A percentile compares a stretch with the other conserved stretches of the same genome.
phyloP scores from a whole-genome alignment of 2,797 vertebrate genomes.

The Sebastes iracundus region DNA sequence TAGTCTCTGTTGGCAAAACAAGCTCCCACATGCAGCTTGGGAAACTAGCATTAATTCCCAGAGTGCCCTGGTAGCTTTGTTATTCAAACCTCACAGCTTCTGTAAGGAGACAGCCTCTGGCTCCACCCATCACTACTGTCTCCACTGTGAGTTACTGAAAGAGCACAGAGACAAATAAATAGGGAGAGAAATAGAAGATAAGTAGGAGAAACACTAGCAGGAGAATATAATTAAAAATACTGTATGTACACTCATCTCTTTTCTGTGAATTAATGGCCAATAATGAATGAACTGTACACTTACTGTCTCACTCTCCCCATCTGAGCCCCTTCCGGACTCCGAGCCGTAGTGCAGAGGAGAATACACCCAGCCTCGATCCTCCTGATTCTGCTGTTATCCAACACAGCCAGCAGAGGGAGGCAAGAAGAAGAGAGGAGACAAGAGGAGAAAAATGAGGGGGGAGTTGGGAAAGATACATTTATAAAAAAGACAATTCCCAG shows the following conservation, averaged over 20 bases:
- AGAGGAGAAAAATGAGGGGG: background rate
- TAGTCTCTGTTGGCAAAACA: conserved; percentile 29
- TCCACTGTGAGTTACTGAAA: conserved; percentile 66
- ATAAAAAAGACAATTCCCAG: background rate
- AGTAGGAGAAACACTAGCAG: background rate
- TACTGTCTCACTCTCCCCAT: conserved; percentile 93
- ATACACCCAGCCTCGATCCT: conserved; percentile 94
- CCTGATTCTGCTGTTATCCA: conserved; percentile 85
- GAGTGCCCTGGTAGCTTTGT: conserved; percentile 28
- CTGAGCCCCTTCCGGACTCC: conserved; percentile 87
- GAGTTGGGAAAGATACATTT: background rate
- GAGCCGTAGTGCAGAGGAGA: conserved; percentile 92
- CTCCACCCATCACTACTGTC: conserved; percentile 28
- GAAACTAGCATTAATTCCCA: conserved; percentile 16
- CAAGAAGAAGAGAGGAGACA: conserved; percentile 14
- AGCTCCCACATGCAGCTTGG: conserved; percentile 54
- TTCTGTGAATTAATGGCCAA: background rate
- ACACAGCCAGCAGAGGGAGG: conserved; percentile 56
- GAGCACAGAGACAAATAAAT: conserved; percentile 17
- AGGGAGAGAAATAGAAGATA: background rate
- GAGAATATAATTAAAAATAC: background rate
- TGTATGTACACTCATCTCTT: background rate
- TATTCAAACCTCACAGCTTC: conserved; percentile 30
- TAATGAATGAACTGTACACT: conserved; percentile 64
- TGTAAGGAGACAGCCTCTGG: conserved; percentile 26